A percentile compares a stretch with the other conserved stretches of the same genome.
phyloP scores from a whole-genome alignment of 2,888 invertebrate genomes.

The Acronicta leporina region DNA sequence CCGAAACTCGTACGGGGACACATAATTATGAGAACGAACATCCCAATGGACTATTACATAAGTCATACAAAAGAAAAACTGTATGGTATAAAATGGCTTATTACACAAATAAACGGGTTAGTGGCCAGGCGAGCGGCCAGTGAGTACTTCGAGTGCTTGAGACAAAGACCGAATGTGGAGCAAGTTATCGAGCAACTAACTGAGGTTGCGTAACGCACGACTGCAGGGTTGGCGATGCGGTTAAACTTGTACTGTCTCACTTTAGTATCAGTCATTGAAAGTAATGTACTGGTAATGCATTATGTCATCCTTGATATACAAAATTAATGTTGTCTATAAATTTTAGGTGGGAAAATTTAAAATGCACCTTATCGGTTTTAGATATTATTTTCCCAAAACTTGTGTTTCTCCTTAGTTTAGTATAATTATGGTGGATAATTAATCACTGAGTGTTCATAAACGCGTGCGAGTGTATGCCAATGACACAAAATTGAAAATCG shows the following conservation, averaged over 20 bases:
- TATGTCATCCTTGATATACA: slow-evolving; percentile 32
- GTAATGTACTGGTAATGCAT: slow-evolving; percentile 30
- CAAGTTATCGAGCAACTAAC: slow-evolving; percentile 79
- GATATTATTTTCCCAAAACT: too few species aligned
- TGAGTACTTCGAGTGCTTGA: slow-evolving; percentile 63
- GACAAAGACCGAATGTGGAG: slow-evolving; percentile 85
- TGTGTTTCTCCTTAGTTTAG: too few species aligned
- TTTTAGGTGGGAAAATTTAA: too few species aligned
- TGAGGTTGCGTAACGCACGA: slow-evolving; percentile 76
- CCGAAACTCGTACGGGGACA: slow-evolving; percentile 32
- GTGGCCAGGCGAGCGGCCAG: slow-evolving; percentile 48
- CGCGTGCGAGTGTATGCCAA: too few species aligned
- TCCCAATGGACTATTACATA: slow-evolving; percentile 50
- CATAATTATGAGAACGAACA: slow-evolving; percentile 48
- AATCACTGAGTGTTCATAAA: too few species aligned
- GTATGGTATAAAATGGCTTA: slow-evolving; percentile 37
- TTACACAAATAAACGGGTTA: slow-evolving; percentile 52
- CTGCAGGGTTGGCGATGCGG: slow-evolving; percentile 69
- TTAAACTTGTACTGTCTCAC: slow-evolving; percentile 27
- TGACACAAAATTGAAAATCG: too few species aligned
- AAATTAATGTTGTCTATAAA: neutral
- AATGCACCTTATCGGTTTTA: too few species aligned
- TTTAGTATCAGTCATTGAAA: slow-evolving; percentile 32
- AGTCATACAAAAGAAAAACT: slow-evolving; percentile 33
- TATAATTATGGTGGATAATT: too few species aligned